Conservation (phyloP, 2,113 vertebrate genomes). For the Peromyscus californicus region DNA sequence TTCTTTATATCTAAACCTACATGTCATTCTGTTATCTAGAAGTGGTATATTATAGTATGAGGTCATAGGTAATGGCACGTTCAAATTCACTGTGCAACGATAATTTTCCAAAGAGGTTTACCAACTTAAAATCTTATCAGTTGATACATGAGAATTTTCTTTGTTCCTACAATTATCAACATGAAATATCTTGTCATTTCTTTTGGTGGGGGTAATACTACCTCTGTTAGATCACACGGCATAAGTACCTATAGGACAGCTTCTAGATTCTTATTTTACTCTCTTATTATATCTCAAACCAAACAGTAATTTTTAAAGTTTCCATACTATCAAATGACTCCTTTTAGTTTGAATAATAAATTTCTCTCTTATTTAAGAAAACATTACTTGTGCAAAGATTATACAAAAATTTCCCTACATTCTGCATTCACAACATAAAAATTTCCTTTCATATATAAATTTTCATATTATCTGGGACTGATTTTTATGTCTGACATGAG, state of each 20-base stretch:
- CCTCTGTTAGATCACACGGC: background rate
- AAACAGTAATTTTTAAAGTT: background rate
- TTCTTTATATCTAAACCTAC: background rate
- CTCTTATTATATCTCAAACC: background rate
- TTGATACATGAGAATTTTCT: background rate
- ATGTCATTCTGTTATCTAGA: background rate
- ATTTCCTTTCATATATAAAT: slow-evolving; percentile 36
- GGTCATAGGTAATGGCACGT: background rate
- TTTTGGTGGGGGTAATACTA: background rate
- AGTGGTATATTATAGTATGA: background rate
- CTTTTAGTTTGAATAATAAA: background rate
- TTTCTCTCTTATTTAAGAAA: background rate
- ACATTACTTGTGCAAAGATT: background rate
- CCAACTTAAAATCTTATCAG: background rate
- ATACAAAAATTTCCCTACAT: slow-evolving; percentile 11
- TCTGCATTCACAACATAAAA: background rate
- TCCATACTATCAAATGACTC: background rate
- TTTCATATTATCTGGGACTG: slow-evolving; percentile 8
- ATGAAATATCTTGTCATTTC: background rate
- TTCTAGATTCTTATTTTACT: background rate
- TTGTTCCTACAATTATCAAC: background rate
- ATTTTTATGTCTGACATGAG: slow-evolving; percentile 36
- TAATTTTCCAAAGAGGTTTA: background rate
- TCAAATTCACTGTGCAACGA: background rate
- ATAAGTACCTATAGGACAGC: background rate